phyloP scores from a whole-genome alignment of 1,140 invertebrate species.

The Trichomalopsis sarcophagae region DNA sequence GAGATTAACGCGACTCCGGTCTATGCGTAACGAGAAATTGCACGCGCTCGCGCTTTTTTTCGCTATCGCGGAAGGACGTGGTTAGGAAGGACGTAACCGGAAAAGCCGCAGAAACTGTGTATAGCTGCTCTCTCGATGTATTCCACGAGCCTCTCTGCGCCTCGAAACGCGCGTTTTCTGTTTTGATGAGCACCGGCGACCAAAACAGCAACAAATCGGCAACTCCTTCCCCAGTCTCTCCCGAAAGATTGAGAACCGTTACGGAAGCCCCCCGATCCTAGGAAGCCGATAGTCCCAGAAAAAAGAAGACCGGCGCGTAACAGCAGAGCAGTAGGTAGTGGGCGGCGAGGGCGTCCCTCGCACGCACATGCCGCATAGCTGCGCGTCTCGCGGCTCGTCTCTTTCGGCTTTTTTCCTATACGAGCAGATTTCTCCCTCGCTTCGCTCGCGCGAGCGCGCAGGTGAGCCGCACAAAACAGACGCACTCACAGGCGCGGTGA shows the following conservation, averaged over 20 bases:
- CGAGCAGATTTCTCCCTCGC: too few relatives aligned
- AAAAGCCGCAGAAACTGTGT: not conserved
- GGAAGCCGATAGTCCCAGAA: not conserved
- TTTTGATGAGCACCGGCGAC: not conserved
- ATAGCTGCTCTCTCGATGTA: not conserved
- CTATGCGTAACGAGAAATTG: slow-evolving; percentile 9
- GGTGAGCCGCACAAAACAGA: not conserved
- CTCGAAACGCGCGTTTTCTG: not conserved
- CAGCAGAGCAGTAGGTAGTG: not conserved
- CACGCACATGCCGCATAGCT: not conserved
- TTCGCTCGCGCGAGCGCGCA: not conserved
- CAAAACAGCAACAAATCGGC: not conserved
- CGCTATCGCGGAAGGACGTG: slow-evolving; percentile 64
- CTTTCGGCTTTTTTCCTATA: not conserved
- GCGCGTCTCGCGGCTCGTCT: not conserved
- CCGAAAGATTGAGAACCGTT: slow-evolving; percentile 18
- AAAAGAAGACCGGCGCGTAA: not conserved
- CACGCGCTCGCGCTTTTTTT: not conserved
- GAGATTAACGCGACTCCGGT: slow-evolving; percentile 50
- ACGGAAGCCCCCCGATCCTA: not conserved
- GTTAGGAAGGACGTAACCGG: slow-evolving; percentile 39
- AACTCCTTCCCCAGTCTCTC: not conserved
- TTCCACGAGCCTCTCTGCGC: not conserved
- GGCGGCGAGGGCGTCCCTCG: slow-evolving; percentile 22
- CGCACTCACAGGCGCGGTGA: not conserved